Conservation (phyloP, 1,140 invertebrate species). For the Hyles vespertilio region DNA sequence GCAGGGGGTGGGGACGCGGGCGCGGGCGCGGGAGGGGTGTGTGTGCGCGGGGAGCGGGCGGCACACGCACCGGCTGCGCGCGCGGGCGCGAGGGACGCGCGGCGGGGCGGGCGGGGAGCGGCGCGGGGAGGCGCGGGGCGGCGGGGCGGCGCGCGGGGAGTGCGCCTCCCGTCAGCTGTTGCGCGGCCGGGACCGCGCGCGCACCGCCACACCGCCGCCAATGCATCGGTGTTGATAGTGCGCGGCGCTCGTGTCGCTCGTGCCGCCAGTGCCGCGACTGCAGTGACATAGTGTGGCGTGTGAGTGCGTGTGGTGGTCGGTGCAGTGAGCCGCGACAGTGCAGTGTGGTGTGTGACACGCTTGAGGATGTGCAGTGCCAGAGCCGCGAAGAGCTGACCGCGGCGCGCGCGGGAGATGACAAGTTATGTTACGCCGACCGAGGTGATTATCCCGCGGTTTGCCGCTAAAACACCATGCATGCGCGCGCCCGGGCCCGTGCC, state of each 20-base stretch:
- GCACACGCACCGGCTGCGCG: slow-evolving; percentile 46
- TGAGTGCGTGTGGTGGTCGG: slow-evolving; percentile 27
- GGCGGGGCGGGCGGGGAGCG: slow-evolving; percentile 23
- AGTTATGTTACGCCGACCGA: slow-evolving; percentile 71
- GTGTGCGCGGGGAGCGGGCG: slow-evolving; percentile 27
- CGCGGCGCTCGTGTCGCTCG: slow-evolving; percentile 41
- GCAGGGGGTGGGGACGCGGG: slow-evolving; percentile 31
- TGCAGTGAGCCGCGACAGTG: slow-evolving; percentile 29
- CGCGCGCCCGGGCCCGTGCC: slow-evolving; percentile 20
- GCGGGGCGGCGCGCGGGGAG: slow-evolving; percentile 35
- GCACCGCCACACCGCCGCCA: slow-evolving; percentile 47
- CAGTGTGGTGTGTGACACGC: slow-evolving; percentile 50
- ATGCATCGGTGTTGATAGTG: slow-evolving; percentile 66
- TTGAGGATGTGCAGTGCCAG: slow-evolving; percentile 67
- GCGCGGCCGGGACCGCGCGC: slow-evolving; percentile 59
- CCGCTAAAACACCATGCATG: slow-evolving; percentile 54
- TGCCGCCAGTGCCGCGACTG: slow-evolving; percentile 30
- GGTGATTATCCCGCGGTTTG: slow-evolving; percentile 67
- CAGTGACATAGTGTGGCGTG: slow-evolving; percentile 44
- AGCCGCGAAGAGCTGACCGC: slow-evolving; percentile 56
- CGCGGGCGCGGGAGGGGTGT: background rate
- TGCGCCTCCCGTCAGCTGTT: slow-evolving; percentile 70
- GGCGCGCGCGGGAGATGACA: slow-evolving; percentile 53
- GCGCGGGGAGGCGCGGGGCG: slow-evolving; percentile 36
- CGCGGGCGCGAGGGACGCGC: slow-evolving; percentile 29